These are phyloP conservation scores for Anagyrus pseudococci DNA, from an alignment of 2,888 invertebrate species.

Conservation along the genomic window DNA sequence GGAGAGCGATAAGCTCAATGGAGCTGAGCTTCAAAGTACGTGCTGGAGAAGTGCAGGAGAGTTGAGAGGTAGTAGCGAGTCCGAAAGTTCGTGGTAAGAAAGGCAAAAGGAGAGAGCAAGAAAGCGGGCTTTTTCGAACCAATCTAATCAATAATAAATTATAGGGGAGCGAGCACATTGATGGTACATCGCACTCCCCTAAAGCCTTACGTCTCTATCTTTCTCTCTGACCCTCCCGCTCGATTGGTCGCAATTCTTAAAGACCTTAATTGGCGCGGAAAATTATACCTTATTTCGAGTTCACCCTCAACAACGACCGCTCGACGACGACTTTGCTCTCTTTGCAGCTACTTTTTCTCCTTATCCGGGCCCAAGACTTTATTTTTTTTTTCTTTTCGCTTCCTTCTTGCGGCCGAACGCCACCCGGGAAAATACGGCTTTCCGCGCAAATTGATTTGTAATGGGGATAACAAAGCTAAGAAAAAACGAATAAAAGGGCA, in stretches of 20 bases:
- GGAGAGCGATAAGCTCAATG: slow-evolving; percentile 24
- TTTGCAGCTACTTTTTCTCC: too few species aligned
- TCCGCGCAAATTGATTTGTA: neutral
- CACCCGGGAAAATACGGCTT: too few species aligned
- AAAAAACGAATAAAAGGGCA: neutral
- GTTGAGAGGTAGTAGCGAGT: too few species aligned
- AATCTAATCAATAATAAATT: slow-evolving; percentile 62
- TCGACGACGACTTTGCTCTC: too few species aligned
- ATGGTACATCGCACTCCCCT: slow-evolving; percentile 52
- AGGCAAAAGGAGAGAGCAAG: slow-evolving; percentile 16
- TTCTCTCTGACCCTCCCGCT: slow-evolving; percentile 59
- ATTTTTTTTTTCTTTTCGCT: slow-evolving; percentile 36
- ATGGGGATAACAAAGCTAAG: neutral
- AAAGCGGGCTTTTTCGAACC: slow-evolving; percentile 47
- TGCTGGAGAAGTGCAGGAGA: slow-evolving; percentile 7
- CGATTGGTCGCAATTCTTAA: slow-evolving; percentile 63
- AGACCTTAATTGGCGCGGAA: slow-evolving; percentile 63
- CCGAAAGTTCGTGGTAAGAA: slow-evolving; percentile 25
- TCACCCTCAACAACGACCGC: slow-evolving; percentile 16
- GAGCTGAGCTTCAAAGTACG: slow-evolving; percentile 9
- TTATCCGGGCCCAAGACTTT: slow-evolving; percentile 6
- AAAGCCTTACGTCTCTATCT: slow-evolving; percentile 57
- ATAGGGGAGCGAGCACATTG: slow-evolving; percentile 52
- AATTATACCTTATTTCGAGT: slow-evolving; percentile 60
- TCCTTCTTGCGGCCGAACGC: neutral